These are phyloP conservation scores for Indri indri DNA, from an alignment of 2,113 vertebrate genomes.

Conservation along the genomic window DNA sequence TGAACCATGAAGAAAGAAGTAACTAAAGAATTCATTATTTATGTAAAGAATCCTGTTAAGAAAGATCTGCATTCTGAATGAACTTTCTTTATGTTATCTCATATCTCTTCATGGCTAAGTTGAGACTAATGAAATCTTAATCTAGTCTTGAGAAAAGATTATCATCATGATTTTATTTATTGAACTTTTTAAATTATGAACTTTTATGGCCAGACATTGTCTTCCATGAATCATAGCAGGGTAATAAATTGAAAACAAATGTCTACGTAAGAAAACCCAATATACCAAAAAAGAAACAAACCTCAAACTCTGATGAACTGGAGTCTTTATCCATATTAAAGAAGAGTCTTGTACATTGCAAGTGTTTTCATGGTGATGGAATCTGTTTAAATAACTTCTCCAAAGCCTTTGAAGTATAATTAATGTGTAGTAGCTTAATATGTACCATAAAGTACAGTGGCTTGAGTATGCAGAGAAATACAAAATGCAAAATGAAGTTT, in stretches of 20 bases:
- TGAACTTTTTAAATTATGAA: conserved; percentile 36
- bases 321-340: not conserved
- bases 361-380: not conserved
- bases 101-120: conserved; percentile 49
- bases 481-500: not conserved
- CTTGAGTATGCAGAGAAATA: not conserved
- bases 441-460: not conserved
- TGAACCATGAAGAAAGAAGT: conserved; percentile 31
- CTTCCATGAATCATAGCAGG: conserved; percentile 29
- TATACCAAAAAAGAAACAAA: not conserved
- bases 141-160: conserved; percentile 43
- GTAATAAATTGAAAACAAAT: conserved; percentile 46
- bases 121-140: conserved; percentile 56
- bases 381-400: not conserved
- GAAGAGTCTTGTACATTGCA: not conserved
- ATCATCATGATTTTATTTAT: conserved; percentile 53
- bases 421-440: not conserved
- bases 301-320: not conserved
- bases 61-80: conserved; percentile 39
- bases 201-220: not conserved
- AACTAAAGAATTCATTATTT: conserved; percentile 56
- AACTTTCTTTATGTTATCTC: conserved; percentile 26
- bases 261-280: conserved; percentile 1
- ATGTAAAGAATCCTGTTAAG: conserved; percentile 35
- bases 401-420: not conserved